These are phyloP conservation scores for Aurelia sp. DNA, from an alignment of 30 jellyfish, hydroid and myxozoan genomes.

Conservation along the genomic window DNA sequence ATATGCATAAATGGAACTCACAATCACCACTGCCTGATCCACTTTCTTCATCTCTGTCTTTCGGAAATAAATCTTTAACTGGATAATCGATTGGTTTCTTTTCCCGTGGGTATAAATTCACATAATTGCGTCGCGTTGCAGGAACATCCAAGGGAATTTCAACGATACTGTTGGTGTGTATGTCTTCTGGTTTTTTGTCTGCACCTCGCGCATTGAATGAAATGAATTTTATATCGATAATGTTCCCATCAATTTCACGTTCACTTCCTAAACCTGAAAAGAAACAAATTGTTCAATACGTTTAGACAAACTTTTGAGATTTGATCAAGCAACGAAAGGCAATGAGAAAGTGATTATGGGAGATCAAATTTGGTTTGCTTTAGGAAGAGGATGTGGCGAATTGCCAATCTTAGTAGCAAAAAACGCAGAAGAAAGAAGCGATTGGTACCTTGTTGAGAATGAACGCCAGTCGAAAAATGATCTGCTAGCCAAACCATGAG, in stretches of 20 bases:
- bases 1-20: no score
- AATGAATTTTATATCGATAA: conserved; percentile 34
- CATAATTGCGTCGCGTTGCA: conserved; percentile 25
- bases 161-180: not conserved
- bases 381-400: no score
- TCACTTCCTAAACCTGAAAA: not conserved
- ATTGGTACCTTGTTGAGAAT: conserved; percentile 6
- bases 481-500: conserved; percentile 6
- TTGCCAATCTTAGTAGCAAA: not conserved
- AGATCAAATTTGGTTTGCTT: no score
- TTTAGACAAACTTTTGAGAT: no score
- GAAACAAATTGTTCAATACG: not conserved
- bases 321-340: no score
- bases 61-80: conserved; percentile 47
- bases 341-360: no score
- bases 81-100: conserved; percentile 54
- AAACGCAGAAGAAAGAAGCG: not conserved
- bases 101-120: conserved; percentile 13
- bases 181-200: not conserved
- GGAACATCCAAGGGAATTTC: conserved; percentile 1
- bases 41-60: conserved; percentile 52
- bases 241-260: conserved; percentile 26
- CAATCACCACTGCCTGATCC: conserved; percentile 58
- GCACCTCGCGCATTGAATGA: conserved; percentile 33
- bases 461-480: not conserved